phyloP scores from a whole-genome alignment of 30 jellyfish, hydroid and myxozoan genomes.

The Turritopsis dohrnii region DNA sequence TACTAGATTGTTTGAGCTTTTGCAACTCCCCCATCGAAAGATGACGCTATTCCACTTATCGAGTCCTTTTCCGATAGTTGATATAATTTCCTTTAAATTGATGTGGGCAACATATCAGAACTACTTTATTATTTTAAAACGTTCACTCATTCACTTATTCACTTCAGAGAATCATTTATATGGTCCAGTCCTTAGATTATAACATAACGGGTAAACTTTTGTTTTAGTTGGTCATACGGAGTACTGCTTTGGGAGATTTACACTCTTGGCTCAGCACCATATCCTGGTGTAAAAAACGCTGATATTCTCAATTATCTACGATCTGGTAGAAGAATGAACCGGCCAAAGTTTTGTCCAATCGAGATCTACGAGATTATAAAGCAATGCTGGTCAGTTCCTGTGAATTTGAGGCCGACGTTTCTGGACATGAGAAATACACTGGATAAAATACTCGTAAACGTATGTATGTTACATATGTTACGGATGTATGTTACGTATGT shows the following conservation, averaged over 20 bases:
- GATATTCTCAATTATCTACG: background rate
- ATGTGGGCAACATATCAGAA: too few species aligned
- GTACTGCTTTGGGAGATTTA: conserved; percentile 14
- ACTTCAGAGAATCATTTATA: too few species aligned
- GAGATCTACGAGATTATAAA: background rate
- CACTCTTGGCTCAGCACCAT: conserved; percentile 11
- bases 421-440: background rate
- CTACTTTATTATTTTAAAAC: too few species aligned
- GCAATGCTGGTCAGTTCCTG: conserved; percentile 5
- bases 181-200: too few species aligned
- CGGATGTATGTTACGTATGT: too few species aligned
- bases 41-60: too few species aligned
- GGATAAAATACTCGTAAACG: conserved; percentile 2
- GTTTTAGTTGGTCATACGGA: conserved; percentile 5
- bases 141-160: too few species aligned
- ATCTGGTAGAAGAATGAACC: background rate
- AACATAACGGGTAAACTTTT: too few species aligned
- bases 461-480: background rate
- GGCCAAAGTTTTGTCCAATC: conserved; percentile 1
- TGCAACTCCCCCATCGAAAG: too few species aligned
- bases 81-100: too few species aligned
- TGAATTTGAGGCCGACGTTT: background rate
- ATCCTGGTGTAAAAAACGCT: background rate
- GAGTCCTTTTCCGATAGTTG: too few species aligned
- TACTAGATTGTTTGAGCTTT: too few species aligned